Evolutionary conservation across 1,140 invertebrate species (phyloP), one percentile per base, ranked within the genome.

Genomic region (Drosophila erecta): DNA sequence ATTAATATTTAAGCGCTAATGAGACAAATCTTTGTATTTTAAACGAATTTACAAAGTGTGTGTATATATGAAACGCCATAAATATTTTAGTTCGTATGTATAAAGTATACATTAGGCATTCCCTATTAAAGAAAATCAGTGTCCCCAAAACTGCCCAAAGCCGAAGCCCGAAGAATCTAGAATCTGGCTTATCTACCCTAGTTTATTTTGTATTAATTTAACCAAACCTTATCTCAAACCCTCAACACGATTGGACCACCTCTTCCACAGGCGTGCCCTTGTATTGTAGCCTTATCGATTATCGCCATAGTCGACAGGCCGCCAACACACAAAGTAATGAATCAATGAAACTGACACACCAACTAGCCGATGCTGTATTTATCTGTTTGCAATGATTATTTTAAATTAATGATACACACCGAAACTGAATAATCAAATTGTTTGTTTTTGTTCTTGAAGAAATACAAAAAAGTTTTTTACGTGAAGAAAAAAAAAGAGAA

Each of bases 341-440:
- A 59, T 44, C 40, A 38, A 78, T 60, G 12, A 55, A 79, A 47
- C 51, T 58, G 24, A 61, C 61, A 76, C 55, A 66, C 44, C 55
- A 66, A 71, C 73, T 83, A 84, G 72, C 60, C 61, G 51, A 86
- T 76, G 81, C 51, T 79, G 77, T 81, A 79, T 62, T 73, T 62
- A 86, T 86, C 86, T 90, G 86, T 90, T 90, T 90, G 85, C 64
- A 61, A 79, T 85, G 85, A 90, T 90, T 81, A 81, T 90, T 90
- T 85, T 70, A 46, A 78, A 53, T 75, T 86, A 86, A 79, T 79
- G 75, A 86, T 81, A 81, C 77, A 79, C 43, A 51, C 57, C 58
- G 59, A 79, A 83, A 86, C 79, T 70, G 57, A 87, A 84, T 89
- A 89, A 87, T 89, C 84, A 77, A 89, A 84, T 70, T 87, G 76